phyloP scores from a whole-genome alignment of 2,888 invertebrate species.

The Acleris emargana region DNA sequence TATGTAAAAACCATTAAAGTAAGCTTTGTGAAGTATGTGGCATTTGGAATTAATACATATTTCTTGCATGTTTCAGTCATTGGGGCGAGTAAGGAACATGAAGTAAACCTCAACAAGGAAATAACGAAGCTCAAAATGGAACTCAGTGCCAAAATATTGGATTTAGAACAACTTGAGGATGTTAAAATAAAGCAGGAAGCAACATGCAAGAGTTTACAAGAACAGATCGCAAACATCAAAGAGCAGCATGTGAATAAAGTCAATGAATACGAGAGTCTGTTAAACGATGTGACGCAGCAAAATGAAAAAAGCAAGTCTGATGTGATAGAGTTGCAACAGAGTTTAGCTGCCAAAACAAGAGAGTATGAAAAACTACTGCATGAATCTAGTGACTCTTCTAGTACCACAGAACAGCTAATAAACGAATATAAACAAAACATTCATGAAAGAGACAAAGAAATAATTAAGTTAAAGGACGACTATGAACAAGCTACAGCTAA shows the following conservation, averaged over 20 bases:
- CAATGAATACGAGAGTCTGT: conserved; percentile 75
- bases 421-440: conserved; percentile 77
- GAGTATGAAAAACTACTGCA: conserved; percentile 69
- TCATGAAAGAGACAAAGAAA: conserved; percentile 82
- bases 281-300: conserved; percentile 71
- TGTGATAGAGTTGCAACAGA: conserved; percentile 70
- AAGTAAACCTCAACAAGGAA: conserved; percentile 78
- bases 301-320: conserved; percentile 73
- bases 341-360: conserved; percentile 66
- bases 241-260: conserved; percentile 70
- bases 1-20: conserved; percentile 44
- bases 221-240: conserved; percentile 67
- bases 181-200: conserved; percentile 69
- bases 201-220: conserved; percentile 64
- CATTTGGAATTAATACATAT: conserved; percentile 10
- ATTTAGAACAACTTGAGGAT: conserved; percentile 79
- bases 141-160: conserved; percentile 81
- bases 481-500: conserved; percentile 74
- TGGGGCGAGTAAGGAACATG: conserved; percentile 76
- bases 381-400: conserved; percentile 64
- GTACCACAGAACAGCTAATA: conserved; percentile 70
- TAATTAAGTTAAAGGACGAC: conserved; percentile 78
- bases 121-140: conserved; percentile 81
- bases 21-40: conserved; percentile 31
- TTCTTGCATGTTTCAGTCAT: conserved; percentile 59